Conservation (phyloP, 2,888 invertebrate species). For the Conus canariensis region DNA sequence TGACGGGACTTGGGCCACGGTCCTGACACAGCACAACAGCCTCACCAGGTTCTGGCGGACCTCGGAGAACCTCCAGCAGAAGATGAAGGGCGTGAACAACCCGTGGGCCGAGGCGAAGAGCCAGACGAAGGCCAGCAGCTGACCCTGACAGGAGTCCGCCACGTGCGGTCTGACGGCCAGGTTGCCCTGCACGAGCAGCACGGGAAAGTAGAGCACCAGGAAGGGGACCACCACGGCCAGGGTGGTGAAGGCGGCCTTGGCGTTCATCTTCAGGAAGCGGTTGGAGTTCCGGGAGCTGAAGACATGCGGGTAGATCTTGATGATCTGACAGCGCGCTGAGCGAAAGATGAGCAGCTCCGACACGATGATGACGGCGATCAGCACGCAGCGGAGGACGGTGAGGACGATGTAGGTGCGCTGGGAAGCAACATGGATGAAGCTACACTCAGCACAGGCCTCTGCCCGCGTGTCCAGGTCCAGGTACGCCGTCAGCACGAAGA, state of each 20-base stretch:
- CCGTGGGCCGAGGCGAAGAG: conserved; percentile 43
- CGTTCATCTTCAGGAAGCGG: conserved; percentile 40
- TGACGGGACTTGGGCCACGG: neutral
- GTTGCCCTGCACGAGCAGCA: conserved; percentile 35
- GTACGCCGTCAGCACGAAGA: conserved; percentile 34
- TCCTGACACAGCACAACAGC: conserved; percentile 27
- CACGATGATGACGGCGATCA: conserved; percentile 39
- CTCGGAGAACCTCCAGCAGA: conserved; percentile 43
- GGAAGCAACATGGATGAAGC: conserved; percentile 33
- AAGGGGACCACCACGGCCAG: conserved; percentile 38
- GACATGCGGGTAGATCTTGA: conserved; percentile 39
- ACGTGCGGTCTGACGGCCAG: conserved; percentile 19
- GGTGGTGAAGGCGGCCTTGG: conserved; percentile 39
- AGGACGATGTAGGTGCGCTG: conserved; percentile 39
- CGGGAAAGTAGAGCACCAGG: conserved; percentile 37
- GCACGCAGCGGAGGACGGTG: conserved; percentile 30
- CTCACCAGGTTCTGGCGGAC: conserved; percentile 32
- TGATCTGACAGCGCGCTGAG: conserved; percentile 38
- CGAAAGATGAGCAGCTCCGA: conserved; percentile 39
- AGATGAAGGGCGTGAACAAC: conserved; percentile 37
- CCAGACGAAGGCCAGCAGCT: conserved; percentile 38
- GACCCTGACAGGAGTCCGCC: conserved; percentile 1
- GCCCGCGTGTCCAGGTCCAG: neutral
- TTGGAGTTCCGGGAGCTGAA: conserved; percentile 34
- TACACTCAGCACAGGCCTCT: neutral